Evolutionary conservation across 2,797 vertebrate species (phyloP), one percentile per base, ranked within the genome.

Genomic region (Loriculus beryllinus): DNA sequence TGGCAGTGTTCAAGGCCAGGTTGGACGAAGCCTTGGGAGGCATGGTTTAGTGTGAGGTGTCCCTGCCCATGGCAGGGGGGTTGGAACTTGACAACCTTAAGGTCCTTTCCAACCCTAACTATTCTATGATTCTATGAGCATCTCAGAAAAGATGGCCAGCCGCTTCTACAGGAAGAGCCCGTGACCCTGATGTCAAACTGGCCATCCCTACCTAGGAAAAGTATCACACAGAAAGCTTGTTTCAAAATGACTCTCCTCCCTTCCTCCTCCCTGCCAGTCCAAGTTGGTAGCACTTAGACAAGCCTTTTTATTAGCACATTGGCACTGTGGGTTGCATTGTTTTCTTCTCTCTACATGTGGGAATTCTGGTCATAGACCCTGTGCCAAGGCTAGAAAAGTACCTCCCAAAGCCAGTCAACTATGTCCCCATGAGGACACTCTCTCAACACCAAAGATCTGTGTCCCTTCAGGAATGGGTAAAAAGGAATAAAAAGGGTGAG

Each of bases 241-340:
- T 75, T 29, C 60, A 57, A 60, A 75, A 48, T 29, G 17, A 59
- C 12, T 56, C 35, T 79, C 39, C 43, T 86, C 28, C 59, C 26
- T 74, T 54, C 60, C 49, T 88, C 3, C 3, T 59, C 28, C 14
- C 37, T 74, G 56, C 45, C 76, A 67, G 48, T 25, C 42, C 21
- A 82, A 86, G 39, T 10, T 70, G 64, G 65, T 33, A 77, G 79
- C 64, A 87, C 28, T 35, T 10, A 52, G 18, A 74, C 71, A 87
- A 86, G 65, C 14, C 68, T 75, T 70, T 94, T 85, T 65, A 89
- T 81, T 87, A 89, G 56, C 90, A 85, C 86, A 92, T 95, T 93
- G 95, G 70, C 92, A 83, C 75, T 84, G 68, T 54, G 86, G 84
- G 45, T 28, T 96, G 71, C 62, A 94, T 88, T 93, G 82, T 94